Evolutionary conservation across 1,140 invertebrate genomes (phyloP), one percentile per base, ranked within the genome.

Genomic region (Pygmarrhopalites habei): DNA sequence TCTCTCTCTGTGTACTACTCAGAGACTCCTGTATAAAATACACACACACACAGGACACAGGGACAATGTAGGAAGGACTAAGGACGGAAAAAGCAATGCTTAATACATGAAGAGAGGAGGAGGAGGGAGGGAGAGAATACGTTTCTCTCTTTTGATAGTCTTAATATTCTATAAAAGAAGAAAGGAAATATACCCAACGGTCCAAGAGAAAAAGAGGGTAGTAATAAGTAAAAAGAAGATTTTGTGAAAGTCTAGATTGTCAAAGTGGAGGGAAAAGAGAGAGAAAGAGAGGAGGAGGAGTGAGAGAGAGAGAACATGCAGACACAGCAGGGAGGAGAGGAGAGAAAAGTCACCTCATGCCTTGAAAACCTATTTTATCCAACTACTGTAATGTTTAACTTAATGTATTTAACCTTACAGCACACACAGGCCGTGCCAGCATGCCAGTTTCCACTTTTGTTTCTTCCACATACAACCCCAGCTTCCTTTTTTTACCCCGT

Each of bases 341-440:
- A 25, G 39, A 17, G 32, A 5, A 17, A 41, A 29, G 30, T 35
- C 26, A 57, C 59, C 51, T 62, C 32, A 25, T 64, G 10, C 51
- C 39, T 15, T 49, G 46, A 12, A 49, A 49, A 49, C 46, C 46
- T 49, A 49, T 49, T 57, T n/a, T 63, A 57, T 56, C 35, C 52
- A 56, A 63, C 52, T 63, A 57, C 53, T n/a, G 19, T 49, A 49
- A 49, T 49, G 46, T 19, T 49, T 19, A 49, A 49, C 46, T 49
- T 49, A 49, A 49, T 49, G 46, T 49, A 49, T 57, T 57, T 57
- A 35, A 57, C 23, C 15, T 26, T 47, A 15, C 10, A 47, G n/a
- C 19, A 47, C 44, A 21, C 7, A 12, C 10, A 17, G 10, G 29
- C 4, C 23, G 35, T 49, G 7, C 23, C 23, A 49, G 46, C 23